Percentiles rank a stretch among this genome's conserved stretches.
Evolutionary conservation across 2,113 vertebrate species (phyloP).

Genomic region (Colaptes auratus): DNA sequence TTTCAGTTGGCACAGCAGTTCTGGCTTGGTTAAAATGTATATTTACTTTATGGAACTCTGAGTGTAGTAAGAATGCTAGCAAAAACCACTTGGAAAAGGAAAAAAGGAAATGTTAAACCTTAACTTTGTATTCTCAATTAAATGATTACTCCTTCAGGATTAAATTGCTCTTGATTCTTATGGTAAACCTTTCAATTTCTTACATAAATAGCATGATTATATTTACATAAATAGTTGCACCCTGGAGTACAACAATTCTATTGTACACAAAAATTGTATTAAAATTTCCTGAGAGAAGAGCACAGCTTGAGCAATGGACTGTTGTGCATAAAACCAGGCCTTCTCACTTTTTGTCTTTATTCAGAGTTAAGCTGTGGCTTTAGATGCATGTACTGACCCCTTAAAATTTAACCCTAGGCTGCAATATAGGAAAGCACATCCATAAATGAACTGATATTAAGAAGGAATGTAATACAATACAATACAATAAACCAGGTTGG

Average conservation of each 20-base stretch:
- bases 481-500: too few species aligned
- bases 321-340: not conserved
- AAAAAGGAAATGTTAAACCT: slow-evolving; percentile 37
- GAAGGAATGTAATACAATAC: not conserved
- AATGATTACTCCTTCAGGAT: slow-evolving; percentile 50
- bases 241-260: slow-evolving; percentile 35
- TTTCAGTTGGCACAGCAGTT: slow-evolving; percentile 1
- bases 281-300: slow-evolving; percentile 26
- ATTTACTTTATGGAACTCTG: not conserved
- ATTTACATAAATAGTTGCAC: slow-evolving; percentile 34
- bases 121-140: slow-evolving; percentile 33
- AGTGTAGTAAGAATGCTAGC: slow-evolving; percentile 1
- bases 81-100: slow-evolving; percentile 19
- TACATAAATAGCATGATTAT: slow-evolving; percentile 38
- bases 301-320: not conserved
- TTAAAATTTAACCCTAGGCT: not conserved
- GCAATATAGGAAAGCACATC: not conserved
- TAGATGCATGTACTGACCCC: not conserved
- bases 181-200: slow-evolving; percentile 54
- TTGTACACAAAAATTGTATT: slow-evolving; percentile 57
- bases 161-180: slow-evolving; percentile 60
- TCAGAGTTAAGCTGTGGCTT: not conserved
- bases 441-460: not conserved
- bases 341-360: not conserved
- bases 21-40: not conserved